phyloP scores from a whole-genome alignment of 2,797 vertebrate genomes.

The Takifugu rubripes region DNA sequence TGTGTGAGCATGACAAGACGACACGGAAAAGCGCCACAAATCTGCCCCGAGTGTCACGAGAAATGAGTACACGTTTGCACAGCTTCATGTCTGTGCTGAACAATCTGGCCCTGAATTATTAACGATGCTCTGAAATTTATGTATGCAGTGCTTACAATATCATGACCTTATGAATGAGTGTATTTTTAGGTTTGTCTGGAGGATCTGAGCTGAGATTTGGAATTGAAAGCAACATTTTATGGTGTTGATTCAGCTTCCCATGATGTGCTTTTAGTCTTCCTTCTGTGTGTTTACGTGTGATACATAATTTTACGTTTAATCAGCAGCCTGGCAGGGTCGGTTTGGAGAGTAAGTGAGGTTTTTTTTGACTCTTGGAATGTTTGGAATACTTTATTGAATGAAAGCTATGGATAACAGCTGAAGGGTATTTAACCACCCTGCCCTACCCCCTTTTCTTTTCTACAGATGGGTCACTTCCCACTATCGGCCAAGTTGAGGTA shows the following conservation, averaged over 20 bases:
- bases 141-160: slow-evolving; percentile 54
- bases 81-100: not conserved
- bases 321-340: not conserved
- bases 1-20: not conserved
- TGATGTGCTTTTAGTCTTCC: not conserved
- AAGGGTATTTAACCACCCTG: slow-evolving; percentile 76
- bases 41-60: slow-evolving; percentile 1
- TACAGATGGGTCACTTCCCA: slow-evolving; percentile 82
- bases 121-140: slow-evolving; percentile 46
- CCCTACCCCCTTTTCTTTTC: slow-evolving; percentile 78
- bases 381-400: slow-evolving; percentile 35
- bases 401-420: slow-evolving; percentile 43
- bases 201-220: slow-evolving; percentile 13
- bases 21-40: slow-evolving; percentile 1
- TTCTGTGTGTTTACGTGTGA: not conserved
- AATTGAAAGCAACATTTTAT: slow-evolving; percentile 1
- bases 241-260: too few species aligned
- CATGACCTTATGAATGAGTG: slow-evolving; percentile 40
- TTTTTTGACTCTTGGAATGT: slow-evolving; percentile 25
- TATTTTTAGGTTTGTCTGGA: slow-evolving; percentile 42
- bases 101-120: slow-evolving; percentile 43
- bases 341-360: not conserved
- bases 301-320: not conserved
- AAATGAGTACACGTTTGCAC: slow-evolving; percentile 6
- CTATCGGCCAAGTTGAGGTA: slow-evolving; percentile 80